phyloP scores from a whole-genome alignment of 1,140 invertebrate species.

The Mactra quadrangularis region DNA sequence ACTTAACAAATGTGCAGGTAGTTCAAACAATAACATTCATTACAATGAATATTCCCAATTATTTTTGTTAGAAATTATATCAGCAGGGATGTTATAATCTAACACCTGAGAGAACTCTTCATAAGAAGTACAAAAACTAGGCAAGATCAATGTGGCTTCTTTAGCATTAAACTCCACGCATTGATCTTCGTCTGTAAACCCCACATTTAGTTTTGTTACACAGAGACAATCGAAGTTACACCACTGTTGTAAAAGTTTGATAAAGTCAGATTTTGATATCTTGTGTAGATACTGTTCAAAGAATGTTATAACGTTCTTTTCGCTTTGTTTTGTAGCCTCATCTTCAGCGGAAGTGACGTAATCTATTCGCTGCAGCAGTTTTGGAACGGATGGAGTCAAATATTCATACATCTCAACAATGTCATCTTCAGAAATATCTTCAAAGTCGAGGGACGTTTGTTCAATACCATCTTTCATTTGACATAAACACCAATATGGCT shows the following conservation, averaged over 20 bases:
- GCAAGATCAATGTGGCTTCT: slow-evolving; percentile 18
- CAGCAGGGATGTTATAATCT: slow-evolving; percentile 11
- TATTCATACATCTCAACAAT: slow-evolving; percentile 41
- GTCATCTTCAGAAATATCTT: slow-evolving; percentile 20
- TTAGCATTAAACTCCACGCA: slow-evolving; percentile 4
- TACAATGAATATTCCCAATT: slow-evolving; percentile 43
- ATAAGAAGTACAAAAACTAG: slow-evolving; percentile 19
- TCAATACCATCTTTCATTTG: slow-evolving; percentile 48
- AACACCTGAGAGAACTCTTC: slow-evolving; percentile 34
- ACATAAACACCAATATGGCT: slow-evolving; percentile 49
- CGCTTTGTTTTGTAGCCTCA: not conserved
- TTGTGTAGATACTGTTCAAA: slow-evolving; percentile 58
- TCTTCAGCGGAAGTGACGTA: slow-evolving; percentile 22
- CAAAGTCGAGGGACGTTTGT: slow-evolving; percentile 1
- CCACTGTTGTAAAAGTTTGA: slow-evolving; percentile 43
- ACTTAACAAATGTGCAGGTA: too few species aligned
- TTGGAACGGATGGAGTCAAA: slow-evolving; percentile 23
- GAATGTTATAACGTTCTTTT: slow-evolving; percentile 40
- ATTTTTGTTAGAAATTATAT: not conserved
- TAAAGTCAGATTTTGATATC: not conserved
- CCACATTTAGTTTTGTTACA: slow-evolving; percentile 21
- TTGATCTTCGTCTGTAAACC: slow-evolving; percentile 15
- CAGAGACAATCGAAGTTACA: slow-evolving; percentile 44
- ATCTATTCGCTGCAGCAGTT: slow-evolving; percentile 15
- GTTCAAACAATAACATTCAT: not conserved